Conservation (phyloP, 2,797 vertebrate genomes). For the Macrochelys suwanniensis region DNA sequence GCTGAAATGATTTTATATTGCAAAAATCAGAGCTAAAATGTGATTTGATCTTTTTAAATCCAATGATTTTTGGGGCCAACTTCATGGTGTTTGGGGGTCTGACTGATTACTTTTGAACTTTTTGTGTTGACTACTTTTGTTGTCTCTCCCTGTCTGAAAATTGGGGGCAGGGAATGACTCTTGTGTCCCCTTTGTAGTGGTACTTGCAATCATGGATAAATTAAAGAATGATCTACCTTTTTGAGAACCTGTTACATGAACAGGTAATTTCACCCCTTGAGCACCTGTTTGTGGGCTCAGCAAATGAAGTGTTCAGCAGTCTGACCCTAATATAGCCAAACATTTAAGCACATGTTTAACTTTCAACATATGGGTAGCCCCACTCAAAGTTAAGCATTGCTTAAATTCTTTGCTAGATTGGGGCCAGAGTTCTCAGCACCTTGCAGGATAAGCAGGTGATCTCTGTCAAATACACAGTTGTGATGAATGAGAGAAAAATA, state of each 20-base stretch:
- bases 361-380: not conserved
- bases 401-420: not conserved
- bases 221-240: not conserved
- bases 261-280: not conserved
- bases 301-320: constrained; percentile 18
- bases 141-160: not conserved
- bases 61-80: not conserved
- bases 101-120: not conserved
- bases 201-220: not conserved
- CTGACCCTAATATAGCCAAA: constrained; percentile 18
- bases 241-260: not conserved
- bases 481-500: constrained; percentile 35
- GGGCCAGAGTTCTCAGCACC: not conserved
- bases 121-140: not conserved
- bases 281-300: not conserved
- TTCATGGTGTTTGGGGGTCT: not conserved
- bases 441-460: not conserved
- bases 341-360: not conserved
- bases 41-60: not conserved
- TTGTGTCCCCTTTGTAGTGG: not conserved
- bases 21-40: not conserved
- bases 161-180: not conserved
- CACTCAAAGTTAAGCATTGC: not conserved
- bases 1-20: not conserved
- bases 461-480: not conserved